Evolutionary conservation across 2,888 invertebrate genomes (phyloP), one percentile per base, ranked within the genome.

Genomic region (Anaspis maculata): DNA sequence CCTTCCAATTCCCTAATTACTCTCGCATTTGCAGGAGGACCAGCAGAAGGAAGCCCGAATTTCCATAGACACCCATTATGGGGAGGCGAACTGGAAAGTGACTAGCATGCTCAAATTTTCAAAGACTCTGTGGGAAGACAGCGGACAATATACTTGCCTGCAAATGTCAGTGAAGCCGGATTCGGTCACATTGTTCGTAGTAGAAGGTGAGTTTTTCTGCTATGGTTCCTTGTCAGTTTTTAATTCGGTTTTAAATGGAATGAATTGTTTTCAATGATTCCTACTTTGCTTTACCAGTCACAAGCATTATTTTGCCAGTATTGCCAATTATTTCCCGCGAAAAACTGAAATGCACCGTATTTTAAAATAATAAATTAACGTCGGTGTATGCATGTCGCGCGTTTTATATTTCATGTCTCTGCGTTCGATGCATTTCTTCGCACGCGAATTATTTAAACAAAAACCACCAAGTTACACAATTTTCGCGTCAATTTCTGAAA

Each of bases 111-210:
- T 76, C 45, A 73, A 75, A 54, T 69, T 83, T 57, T 65, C 75
- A 50, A 60, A 69, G 53, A 74, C 78, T 54, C 68, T 70, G 43
- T 49, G 64, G 41, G 54, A 61, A 51, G 77, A 73, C 56, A 65
- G 69, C 32, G 73, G 74, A 12, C 62, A 71, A 61, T 83, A 83
- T 64, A 78, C 80, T 37, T 83, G 83, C 55, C 69, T 74, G 32
- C 72, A 80, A 28, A 70, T 74, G 48, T 72, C 74, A 14, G 69
- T 72, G 15, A 64, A 73, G 30, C 68, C 71, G 15, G 74, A 75
- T 36, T 68, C 72, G 12, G 70, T 80, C 14, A 69, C 71, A 51
- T 71, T 83, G 29, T 70, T 74, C 45, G 75, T 79, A 30, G 67
- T 79, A 49, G 77, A 78, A 72, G 77, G 80, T 79, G 59, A 54